Conservation (phyloP, 2,888 invertebrate species). For the Emmelina monodactyla region DNA sequence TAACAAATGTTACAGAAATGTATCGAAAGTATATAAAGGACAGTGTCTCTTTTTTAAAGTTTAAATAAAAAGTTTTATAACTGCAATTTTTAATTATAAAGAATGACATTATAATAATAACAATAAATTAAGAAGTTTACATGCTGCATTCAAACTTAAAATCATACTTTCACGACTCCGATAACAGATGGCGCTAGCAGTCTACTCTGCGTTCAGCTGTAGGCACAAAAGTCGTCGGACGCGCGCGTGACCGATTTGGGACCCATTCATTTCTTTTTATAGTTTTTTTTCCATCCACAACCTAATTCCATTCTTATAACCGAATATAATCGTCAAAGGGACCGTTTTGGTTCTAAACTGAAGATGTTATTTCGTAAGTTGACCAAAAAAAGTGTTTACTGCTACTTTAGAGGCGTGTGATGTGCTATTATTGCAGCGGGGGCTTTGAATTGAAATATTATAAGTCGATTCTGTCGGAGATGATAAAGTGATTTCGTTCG, state of each 20-base stretch:
- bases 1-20: too few species aligned
- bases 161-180: too few species aligned
- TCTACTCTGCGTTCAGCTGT: conserved; percentile 4
- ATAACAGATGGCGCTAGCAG: conserved; percentile 29
- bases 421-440: conserved; percentile 20
- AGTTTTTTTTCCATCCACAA: conserved; percentile 36
- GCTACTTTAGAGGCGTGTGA: conserved; percentile 31
- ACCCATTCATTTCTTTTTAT: conserved; percentile 25
- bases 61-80: too few species aligned
- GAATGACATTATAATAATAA: too few species aligned
- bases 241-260: conserved; percentile 26
- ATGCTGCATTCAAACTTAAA: too few species aligned
- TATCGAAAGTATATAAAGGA: too few species aligned
- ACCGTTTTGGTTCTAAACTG: conserved; percentile 34
- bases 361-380: conserved; percentile 29
- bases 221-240: conserved; percentile 13
- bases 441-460: conserved; percentile 17
- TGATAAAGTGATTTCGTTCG: neutral
- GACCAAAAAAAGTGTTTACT: conserved; percentile 27
- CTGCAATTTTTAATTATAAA: too few species aligned
- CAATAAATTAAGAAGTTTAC: too few species aligned
- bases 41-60: too few species aligned
- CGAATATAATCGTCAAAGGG: conserved; percentile 51
- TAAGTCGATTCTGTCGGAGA: neutral
- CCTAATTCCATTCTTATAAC: conserved; percentile 49